phyloP scores from a whole-genome alignment of 2,888 invertebrate genomes.

The Chesias legatella region DNA sequence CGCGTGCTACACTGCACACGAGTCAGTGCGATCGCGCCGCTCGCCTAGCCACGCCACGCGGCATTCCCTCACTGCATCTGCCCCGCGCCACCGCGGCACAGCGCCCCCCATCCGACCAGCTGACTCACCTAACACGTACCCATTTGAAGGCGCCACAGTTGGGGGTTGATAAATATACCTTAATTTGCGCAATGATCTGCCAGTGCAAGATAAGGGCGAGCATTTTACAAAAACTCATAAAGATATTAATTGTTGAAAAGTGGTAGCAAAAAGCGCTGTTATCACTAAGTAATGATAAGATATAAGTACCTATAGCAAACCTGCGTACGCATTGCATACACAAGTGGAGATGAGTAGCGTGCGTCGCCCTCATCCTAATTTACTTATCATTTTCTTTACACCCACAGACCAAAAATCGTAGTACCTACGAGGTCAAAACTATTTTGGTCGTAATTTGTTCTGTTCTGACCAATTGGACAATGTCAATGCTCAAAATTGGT shows the following conservation, averaged over 20 bases:
- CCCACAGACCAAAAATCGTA: slow-evolving; percentile 23
- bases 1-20: slow-evolving; percentile 75
- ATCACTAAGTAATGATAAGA: no score
- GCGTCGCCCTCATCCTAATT: slow-evolving; percentile 15
- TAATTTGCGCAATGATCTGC: neutral
- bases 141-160: slow-evolving; percentile 10
- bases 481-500: no score
- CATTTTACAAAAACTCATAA: no score
- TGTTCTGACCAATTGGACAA: slow-evolving; percentile 21
- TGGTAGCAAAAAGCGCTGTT: no score
- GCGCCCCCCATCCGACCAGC: slow-evolving; percentile 37
- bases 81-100: slow-evolving; percentile 23
- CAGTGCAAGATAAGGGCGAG: neutral
- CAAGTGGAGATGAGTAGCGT: no score
- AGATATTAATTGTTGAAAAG: no score
- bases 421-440: slow-evolving; percentile 37
- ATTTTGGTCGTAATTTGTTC: slow-evolving; percentile 30
- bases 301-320: no score
- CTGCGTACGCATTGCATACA: no score
- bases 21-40: slow-evolving; percentile 35
- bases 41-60: slow-evolving; percentile 31
- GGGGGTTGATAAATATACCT: neutral
- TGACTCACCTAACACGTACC: slow-evolving; percentile 37
- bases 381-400: slow-evolving; percentile 2
- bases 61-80: slow-evolving; percentile 31